Conservation (phyloP, 2,113 vertebrate species). For the Bubalus kerabau region DNA sequence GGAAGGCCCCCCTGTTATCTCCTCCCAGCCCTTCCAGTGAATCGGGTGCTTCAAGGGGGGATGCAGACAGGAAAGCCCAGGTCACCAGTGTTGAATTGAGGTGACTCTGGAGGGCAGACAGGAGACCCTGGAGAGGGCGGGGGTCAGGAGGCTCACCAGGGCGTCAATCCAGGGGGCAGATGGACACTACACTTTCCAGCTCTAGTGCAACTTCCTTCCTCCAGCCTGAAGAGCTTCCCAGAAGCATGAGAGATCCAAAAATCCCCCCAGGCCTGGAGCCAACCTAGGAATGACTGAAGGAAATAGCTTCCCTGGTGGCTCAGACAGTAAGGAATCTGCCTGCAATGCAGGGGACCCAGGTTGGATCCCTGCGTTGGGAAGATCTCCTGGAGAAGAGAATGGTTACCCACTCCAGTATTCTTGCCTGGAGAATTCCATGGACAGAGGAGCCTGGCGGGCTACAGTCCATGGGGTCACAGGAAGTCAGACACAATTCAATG, state of each 20-base stretch:
- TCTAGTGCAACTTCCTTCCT: not conserved
- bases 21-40: not conserved
- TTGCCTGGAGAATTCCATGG: not conserved
- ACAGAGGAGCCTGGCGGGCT: not conserved
- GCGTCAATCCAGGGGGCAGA: not conserved
- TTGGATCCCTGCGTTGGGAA: not conserved
- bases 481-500: not conserved
- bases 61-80: not conserved
- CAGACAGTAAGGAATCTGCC: not conserved
- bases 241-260: slow-evolving; percentile 35
- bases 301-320: not conserved
- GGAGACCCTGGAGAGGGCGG: not conserved
- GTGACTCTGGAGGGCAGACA: not conserved
- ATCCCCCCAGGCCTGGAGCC: not conserved
- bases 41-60: not conserved
- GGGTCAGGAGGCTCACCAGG: not conserved
- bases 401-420: not conserved
- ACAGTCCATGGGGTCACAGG: not conserved
- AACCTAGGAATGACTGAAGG: not conserved
- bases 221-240: slow-evolving; percentile 13
- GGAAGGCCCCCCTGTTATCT: not conserved
- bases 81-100: not conserved
- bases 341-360: not conserved
- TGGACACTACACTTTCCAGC: not conserved
- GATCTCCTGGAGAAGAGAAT: not conserved